Evolutionary conservation across 2,797 vertebrate genomes (phyloP).

Genomic region (Iguana delicatissima): DNA sequence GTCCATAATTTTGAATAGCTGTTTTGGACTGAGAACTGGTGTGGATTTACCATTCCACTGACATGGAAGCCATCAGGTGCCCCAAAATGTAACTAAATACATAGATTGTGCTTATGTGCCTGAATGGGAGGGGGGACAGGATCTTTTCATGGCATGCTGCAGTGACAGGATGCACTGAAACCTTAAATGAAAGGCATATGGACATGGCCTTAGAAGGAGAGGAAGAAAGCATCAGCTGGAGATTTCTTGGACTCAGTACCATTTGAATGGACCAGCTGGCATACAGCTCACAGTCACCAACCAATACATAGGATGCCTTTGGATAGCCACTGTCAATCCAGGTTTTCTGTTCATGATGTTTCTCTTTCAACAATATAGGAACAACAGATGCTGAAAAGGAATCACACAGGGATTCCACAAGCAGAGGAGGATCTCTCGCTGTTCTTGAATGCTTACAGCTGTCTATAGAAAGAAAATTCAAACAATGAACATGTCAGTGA

Average conservation of each 20-base stretch:
- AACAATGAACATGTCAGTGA: background rate
- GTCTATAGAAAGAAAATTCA: constrained; percentile 12
- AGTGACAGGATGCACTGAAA: background rate
- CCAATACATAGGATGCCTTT: background rate
- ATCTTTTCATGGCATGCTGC: background rate
- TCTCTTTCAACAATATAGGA: background rate
- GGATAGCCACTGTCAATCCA: background rate
- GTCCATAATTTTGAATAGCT: too few species aligned
- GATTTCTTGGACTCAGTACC: background rate
- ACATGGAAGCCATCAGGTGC: too few species aligned
- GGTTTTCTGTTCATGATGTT: background rate
- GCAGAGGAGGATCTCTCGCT: background rate
- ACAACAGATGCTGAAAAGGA: background rate
- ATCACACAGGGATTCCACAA: background rate
- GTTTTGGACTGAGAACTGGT: too few species aligned
- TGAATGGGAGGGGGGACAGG: background rate
- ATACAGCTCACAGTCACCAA: background rate
- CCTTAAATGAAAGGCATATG: background rate
- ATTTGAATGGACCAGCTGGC: background rate
- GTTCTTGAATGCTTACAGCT: background rate
- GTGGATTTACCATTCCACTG: too few species aligned
- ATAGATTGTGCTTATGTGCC: background rate
- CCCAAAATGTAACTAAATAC: background rate
- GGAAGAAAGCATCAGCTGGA: background rate
- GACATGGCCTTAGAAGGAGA: background rate